These are phyloP conservation scores for Ptychobarbus kaznakovi DNA, from an alignment of 2,797 vertebrate genomes.

Conservation along the genomic window DNA sequence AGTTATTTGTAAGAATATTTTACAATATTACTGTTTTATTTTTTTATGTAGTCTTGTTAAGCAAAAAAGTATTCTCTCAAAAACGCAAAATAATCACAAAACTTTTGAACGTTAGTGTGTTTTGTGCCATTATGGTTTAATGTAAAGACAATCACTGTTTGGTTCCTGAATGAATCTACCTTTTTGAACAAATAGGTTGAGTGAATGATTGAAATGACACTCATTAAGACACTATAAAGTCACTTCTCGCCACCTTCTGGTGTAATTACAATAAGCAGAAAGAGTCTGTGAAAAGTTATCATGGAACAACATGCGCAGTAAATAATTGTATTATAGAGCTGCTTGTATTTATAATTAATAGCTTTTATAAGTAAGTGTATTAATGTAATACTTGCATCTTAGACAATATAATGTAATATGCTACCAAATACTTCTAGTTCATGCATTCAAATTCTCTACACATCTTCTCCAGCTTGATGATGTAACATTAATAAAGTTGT, in stretches of 20 bases:
- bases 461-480: neutral
- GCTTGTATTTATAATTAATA: neutral
- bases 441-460: neutral
- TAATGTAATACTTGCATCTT: too few species aligned
- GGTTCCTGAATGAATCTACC: neutral
- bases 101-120: neutral
- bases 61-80: neutral
- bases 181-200: neutral
- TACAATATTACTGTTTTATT: too few species aligned
- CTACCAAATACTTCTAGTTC: neutral
- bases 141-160: neutral
- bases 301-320: neutral
- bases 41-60: neutral
- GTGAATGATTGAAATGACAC: neutral
- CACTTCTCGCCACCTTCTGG: neutral
- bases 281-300: neutral
- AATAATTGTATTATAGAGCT: neutral
- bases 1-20: too few species aligned
- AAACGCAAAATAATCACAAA: neutral
- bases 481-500: slow-evolving; percentile 41
- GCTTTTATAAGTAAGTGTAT: neutral
- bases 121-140: neutral
- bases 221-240: neutral
- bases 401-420: neutral
- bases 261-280: neutral